phyloP scores from a whole-genome alignment of 2,113 vertebrate species.

The Cavia aperea region DNA sequence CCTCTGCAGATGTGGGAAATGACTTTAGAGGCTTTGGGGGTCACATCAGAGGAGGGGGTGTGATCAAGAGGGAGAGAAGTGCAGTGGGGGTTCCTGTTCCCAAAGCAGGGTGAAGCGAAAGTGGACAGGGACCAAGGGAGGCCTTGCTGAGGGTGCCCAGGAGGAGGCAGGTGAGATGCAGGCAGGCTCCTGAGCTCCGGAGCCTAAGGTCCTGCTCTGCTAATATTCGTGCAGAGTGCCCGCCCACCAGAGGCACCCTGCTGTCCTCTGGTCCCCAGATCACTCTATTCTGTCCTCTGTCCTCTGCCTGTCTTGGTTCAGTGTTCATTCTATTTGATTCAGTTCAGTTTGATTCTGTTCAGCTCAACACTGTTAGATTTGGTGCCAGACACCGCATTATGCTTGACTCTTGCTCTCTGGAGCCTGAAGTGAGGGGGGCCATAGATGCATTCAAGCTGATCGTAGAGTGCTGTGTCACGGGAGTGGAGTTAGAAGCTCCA shows the following conservation, averaged over 20 bases:
- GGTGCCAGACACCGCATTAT: not conserved
- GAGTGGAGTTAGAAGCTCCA: rapidly evolving
- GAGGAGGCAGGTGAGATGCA: rapidly evolving
- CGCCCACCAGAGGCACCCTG: not conserved
- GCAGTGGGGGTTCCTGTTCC: not conserved
- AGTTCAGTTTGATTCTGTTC: not conserved
- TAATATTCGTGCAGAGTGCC: rapidly evolving
- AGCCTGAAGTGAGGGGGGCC: not conserved
- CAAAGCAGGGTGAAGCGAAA: not conserved
- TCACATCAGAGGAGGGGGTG: not conserved
- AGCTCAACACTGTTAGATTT: not conserved
- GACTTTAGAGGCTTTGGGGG: not conserved
- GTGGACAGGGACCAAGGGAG: rapidly evolving
- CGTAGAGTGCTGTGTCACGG: rapidly evolving
- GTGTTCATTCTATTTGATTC: not conserved
- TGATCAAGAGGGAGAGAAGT: not conserved
- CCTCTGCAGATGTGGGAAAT: not conserved
- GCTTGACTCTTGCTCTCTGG: not conserved
- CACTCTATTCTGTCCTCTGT: not conserved
- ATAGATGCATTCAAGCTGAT: not conserved
- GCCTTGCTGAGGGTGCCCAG: not conserved
- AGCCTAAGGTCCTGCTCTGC: not conserved
- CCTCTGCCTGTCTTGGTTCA: not conserved
- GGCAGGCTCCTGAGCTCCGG: not conserved
- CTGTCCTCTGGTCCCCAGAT: not conserved